Percentiles rank a stretch among this genome's conserved stretches.
Conservation (phyloP, 2,888 invertebrate genomes). For the Stenolophus ochropezus region DNA sequence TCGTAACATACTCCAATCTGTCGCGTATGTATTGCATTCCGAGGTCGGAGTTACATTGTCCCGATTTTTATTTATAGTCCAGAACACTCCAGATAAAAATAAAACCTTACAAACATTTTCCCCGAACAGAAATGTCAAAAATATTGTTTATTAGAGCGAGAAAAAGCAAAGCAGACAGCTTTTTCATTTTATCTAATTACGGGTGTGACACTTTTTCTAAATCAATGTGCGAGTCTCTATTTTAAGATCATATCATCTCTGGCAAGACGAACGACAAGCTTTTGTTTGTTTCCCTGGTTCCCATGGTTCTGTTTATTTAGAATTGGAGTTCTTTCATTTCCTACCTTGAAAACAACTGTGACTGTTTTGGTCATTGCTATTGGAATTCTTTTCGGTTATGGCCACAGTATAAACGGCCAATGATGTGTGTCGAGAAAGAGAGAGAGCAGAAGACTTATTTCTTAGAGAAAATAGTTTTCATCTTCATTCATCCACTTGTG, state of each 20-base stretch:
- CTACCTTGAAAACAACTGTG: conserved; percentile 18
- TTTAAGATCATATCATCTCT: conserved; percentile 25
- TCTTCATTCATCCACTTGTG: conserved; percentile 48
- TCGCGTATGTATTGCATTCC: background rate
- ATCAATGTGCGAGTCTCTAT: conserved; percentile 14
- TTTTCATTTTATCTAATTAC: conserved; percentile 38
- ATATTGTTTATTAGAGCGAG: background rate
- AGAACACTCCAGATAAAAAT: conserved; percentile 6
- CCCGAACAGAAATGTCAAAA: conserved; percentile 8
- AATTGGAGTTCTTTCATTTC: conserved; percentile 52
- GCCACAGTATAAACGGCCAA: conserved; percentile 77
- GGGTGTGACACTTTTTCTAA: conserved; percentile 29
- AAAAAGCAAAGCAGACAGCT: conserved; percentile 1
- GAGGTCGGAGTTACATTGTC: background rate
- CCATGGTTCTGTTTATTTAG: conserved; percentile 49
- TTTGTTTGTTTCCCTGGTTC: conserved; percentile 16
- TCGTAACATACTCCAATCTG: too few species aligned
- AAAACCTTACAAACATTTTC: conserved; percentile 11
- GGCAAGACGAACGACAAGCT: background rate
- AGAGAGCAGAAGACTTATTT: conserved; percentile 76
- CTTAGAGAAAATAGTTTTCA: conserved; percentile 58
- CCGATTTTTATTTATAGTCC: background rate
- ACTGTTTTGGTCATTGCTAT: conserved; percentile 39
- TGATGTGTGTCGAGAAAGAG: conserved; percentile 77
- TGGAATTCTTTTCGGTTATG: conserved; percentile 62